Evolutionary conservation across 2,888 invertebrate species (phyloP).

Genomic region (Subacronicta megacephala): DNA sequence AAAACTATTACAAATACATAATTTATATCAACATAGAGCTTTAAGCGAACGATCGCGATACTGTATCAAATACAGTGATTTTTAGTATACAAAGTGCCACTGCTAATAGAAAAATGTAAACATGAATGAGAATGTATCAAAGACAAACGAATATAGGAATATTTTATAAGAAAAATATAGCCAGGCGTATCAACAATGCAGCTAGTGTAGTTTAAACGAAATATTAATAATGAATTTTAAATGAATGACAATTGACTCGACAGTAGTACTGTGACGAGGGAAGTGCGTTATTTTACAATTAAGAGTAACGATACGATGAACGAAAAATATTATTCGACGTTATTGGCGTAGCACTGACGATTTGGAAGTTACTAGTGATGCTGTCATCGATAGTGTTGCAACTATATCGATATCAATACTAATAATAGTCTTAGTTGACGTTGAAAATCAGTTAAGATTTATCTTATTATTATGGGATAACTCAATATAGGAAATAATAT

Average conservation of each 20-base stretch:
- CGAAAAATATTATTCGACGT: slow-evolving; percentile 43
- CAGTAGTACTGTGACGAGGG: slow-evolving; percentile 23
- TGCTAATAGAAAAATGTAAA: slow-evolving; percentile 61
- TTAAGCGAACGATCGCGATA: slow-evolving; percentile 80
- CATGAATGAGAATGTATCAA: slow-evolving; percentile 45
- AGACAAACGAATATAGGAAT: slow-evolving; percentile 49
- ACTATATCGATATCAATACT: too few species aligned
- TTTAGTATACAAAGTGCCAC: slow-evolving; percentile 79
- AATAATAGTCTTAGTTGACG: too few species aligned
- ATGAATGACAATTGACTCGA: slow-evolving; percentile 17
- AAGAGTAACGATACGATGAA: slow-evolving; percentile 56
- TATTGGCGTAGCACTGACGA: slow-evolving; percentile 12
- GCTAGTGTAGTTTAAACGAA: slow-evolving; percentile 56
- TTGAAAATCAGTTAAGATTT: too few species aligned
- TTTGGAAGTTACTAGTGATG: not conserved
- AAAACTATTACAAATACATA: slow-evolving; percentile 85
- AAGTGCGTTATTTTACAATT: slow-evolving; percentile 53
- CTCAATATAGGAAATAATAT: too few species aligned
- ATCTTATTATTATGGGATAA: too few species aligned
- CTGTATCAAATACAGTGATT: slow-evolving; percentile 84
- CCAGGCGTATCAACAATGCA: slow-evolving; percentile 54
- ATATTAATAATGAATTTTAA: slow-evolving; percentile 43
- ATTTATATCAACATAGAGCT: slow-evolving; percentile 83
- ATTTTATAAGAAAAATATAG: slow-evolving; percentile 53
- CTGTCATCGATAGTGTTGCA: too few species aligned